Evolutionary conservation across 2,797 vertebrate species (phyloP).

Genomic region (Typhlichthys subterraneus): DNA sequence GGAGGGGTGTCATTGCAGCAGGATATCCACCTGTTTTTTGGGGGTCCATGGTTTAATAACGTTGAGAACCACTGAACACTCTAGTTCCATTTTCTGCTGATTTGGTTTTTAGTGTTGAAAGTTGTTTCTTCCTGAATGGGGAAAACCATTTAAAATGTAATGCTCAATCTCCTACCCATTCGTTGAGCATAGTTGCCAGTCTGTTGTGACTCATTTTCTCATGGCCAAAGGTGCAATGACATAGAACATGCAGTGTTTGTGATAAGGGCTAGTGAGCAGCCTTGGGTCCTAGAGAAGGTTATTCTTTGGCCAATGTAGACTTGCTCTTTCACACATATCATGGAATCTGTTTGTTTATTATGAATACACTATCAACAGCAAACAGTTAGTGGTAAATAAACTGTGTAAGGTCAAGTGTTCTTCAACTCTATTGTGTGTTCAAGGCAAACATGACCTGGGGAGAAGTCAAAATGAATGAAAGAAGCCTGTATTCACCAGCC

Average conservation of each 20-base stretch:
- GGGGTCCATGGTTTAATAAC: too few relatives aligned
- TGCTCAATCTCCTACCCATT: slow-evolving; percentile 27
- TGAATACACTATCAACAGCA: slow-evolving; percentile 19
- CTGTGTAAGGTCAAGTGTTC: too few relatives aligned
- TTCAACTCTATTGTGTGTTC: too few relatives aligned
- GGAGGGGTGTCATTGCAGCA: too few relatives aligned
- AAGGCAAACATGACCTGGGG: slow-evolving; percentile 16
- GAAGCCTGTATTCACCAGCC: slow-evolving; percentile 26
- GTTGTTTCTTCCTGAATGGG: background rate
- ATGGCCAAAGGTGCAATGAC: slow-evolving; percentile 40
- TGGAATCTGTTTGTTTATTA: background rate
- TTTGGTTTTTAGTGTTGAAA: background rate
- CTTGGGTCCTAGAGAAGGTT: background rate
- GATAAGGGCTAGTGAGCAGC: slow-evolving; percentile 12
- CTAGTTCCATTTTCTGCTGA: slow-evolving; percentile 27
- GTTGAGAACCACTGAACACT: too few relatives aligned
- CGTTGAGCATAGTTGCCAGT: slow-evolving; percentile 52
- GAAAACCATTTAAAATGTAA: too few relatives aligned
- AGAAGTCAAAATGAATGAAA: slow-evolving; percentile 13
- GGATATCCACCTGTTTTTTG: too few relatives aligned
- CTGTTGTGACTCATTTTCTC: slow-evolving; percentile 65
- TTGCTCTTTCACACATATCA: too few relatives aligned
- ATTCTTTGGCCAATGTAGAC: too few relatives aligned
- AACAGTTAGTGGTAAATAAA: too few relatives aligned
- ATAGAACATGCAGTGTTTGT: slow-evolving; percentile 35